phyloP scores from a whole-genome alignment of 2,113 vertebrate genomes.

The Sprattus sprattus region DNA sequence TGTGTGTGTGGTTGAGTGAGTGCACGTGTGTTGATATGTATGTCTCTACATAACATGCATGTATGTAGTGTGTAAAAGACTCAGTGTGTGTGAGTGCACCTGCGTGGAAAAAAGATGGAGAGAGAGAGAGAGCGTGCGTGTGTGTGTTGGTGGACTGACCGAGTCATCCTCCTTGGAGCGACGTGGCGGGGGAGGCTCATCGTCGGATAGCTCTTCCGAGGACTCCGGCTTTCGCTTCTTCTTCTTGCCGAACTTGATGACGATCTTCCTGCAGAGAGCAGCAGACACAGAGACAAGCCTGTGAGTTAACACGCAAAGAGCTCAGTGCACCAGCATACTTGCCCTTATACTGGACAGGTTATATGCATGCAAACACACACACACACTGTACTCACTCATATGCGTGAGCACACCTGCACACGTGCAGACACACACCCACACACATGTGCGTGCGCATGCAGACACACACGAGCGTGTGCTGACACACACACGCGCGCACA shows the following conservation, averaged over 20 bases:
- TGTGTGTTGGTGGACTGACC: conserved; percentile 68
- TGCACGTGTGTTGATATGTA: background rate
- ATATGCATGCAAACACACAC: background rate
- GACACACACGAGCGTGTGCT: background rate
- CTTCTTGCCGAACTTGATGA: conserved; percentile 95
- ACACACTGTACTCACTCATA: background rate
- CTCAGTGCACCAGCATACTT: background rate
- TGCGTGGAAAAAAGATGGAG: background rate
- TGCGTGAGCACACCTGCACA: no score
- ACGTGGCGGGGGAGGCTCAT: conserved; percentile 78
- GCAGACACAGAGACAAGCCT: conserved; percentile 6
- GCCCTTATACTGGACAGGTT: no score
- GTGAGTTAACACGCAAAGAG: background rate
- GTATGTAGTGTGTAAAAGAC: background rate
- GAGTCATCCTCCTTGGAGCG: conserved; percentile 82
- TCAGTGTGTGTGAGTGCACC: no score
- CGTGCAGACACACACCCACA: background rate
- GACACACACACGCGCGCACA: background rate
- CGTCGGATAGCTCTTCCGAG: conserved; percentile 89
- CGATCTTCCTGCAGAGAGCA: conserved; percentile 81
- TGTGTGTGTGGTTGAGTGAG: background rate
- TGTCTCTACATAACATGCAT: background rate
- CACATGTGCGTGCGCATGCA: background rate
- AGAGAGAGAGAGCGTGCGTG: background rate
- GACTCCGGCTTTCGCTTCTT: conserved; percentile 93